These are phyloP conservation scores for Dolichopus griseipennis DNA, from an alignment of 2,888 invertebrate genomes.

Conservation along the genomic window DNA sequence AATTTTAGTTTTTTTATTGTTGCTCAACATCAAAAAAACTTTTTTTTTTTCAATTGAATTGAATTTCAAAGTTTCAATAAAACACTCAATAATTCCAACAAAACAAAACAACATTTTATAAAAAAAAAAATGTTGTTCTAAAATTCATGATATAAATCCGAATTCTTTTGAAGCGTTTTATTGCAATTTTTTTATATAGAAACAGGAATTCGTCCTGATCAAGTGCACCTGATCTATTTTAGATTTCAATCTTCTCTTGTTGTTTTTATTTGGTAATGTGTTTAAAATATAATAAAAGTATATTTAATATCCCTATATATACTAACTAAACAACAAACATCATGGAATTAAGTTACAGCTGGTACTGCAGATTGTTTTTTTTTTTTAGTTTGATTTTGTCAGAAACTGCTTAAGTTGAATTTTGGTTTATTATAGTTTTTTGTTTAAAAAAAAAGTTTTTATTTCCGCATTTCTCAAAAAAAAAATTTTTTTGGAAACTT, in stretches of 20 bases:
- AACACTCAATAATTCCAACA: background rate
- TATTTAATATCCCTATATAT: too few relatives aligned
- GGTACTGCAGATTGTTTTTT: background rate
- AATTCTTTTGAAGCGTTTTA: background rate
- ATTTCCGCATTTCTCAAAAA: background rate
- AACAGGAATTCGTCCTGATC: background rate
- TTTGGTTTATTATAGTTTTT: too few relatives aligned
- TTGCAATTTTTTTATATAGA: background rate
- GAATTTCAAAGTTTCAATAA: too few relatives aligned
- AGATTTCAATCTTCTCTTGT: background rate
- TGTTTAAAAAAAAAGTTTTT: too few relatives aligned
- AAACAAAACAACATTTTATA: background rate
- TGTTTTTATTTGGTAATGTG: too few relatives aligned
- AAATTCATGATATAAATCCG: background rate
- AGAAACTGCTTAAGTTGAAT: background rate
- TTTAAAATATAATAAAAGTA: too few relatives aligned
- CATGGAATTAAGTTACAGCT: background rate
- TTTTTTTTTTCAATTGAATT: too few relatives aligned
- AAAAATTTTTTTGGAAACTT: background rate
- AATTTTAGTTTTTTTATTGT: too few relatives aligned
- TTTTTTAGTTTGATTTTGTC: background rate
- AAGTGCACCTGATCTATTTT: slow-evolving; percentile 6
- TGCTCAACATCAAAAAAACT: too few relatives aligned
- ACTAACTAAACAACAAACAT: too few relatives aligned
- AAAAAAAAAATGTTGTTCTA: background rate